Conservation (phyloP, 2,888 invertebrate species). For the Lutraria lutraria region DNA sequence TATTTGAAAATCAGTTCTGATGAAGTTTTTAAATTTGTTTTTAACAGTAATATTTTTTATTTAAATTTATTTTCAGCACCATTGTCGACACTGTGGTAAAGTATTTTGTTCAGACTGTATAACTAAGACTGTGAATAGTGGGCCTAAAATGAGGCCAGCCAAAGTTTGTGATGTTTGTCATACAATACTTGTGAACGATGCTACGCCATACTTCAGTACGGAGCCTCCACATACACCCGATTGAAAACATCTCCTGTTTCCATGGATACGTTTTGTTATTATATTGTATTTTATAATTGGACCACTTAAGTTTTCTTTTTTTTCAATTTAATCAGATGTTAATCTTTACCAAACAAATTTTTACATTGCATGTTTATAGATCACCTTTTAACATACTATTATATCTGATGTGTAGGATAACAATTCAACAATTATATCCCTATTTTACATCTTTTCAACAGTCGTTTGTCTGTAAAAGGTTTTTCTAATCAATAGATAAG, state of each 20-base stretch:
- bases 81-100: slow-evolving; percentile 97
- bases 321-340: neutral
- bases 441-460: too few relatives aligned
- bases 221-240: slow-evolving; percentile 87
- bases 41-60: too few relatives aligned
- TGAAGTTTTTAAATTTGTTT: too few relatives aligned
- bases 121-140: slow-evolving; percentile 93
- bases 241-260: slow-evolving; percentile 64
- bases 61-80: slow-evolving; percentile 89
- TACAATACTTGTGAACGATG: slow-evolving; percentile 92
- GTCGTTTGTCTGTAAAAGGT: too few relatives aligned
- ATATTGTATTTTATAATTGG: neutral
- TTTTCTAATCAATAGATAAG: too few relatives aligned
- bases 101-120: slow-evolving; percentile 97
- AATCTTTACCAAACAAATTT: neutral
- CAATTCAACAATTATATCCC: too few relatives aligned
- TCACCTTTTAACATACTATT: too few relatives aligned
- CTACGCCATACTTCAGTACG: slow-evolving; percentile 90
- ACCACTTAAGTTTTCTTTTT: slow-evolving; percentile 3
- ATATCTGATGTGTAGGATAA: too few relatives aligned
- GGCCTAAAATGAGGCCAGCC: slow-evolving; percentile 94
- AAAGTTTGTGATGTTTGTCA: slow-evolving; percentile 99
- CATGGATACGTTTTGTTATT: neutral
- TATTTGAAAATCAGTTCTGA: too few relatives aligned
- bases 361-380: neutral